Conservation (phyloP, 2,888 invertebrate genomes). For the Thecocarcelia acutangulata region DNA sequence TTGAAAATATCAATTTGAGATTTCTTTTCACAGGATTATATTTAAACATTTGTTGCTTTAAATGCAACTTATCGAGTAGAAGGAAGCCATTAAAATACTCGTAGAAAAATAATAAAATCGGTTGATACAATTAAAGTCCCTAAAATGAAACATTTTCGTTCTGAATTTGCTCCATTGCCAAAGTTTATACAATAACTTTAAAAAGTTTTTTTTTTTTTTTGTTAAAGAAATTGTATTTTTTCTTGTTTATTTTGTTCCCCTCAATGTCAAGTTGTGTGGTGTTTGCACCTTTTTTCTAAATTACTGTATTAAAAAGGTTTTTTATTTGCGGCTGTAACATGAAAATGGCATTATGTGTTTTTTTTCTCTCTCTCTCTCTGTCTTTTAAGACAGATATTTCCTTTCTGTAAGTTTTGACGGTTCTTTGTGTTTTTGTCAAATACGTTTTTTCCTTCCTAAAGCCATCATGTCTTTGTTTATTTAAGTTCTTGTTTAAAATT, state of each 20-base stretch:
- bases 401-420: constrained; percentile 32
- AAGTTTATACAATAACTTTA: too few relatives aligned
- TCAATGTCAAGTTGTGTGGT: constrained; percentile 47
- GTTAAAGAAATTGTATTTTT: neutral
- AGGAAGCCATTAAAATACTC: neutral
- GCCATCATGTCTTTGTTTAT: constrained; percentile 25
- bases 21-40: constrained; percentile 26
- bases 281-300: constrained; percentile 47
- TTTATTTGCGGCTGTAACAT: constrained; percentile 3
- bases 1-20: constrained; percentile 22
- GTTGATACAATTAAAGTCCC: constrained; percentile 1
- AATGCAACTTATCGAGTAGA: neutral
- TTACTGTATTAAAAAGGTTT: neutral
- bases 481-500: constrained; percentile 14
- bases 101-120: neutral
- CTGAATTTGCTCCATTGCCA: too few relatives aligned
- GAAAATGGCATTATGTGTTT: constrained; percentile 20
- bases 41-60: constrained; percentile 29
- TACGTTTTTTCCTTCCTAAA: constrained; percentile 21
- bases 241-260: neutral
- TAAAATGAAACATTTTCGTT: constrained; percentile 1
- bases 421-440: constrained; percentile 35
- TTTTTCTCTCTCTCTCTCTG: neutral
- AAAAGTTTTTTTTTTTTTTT: too few relatives aligned
- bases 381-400: constrained; percentile 7